phyloP scores from a whole-genome alignment of 2,888 invertebrate genomes.

The Escarpia spicata region DNA sequence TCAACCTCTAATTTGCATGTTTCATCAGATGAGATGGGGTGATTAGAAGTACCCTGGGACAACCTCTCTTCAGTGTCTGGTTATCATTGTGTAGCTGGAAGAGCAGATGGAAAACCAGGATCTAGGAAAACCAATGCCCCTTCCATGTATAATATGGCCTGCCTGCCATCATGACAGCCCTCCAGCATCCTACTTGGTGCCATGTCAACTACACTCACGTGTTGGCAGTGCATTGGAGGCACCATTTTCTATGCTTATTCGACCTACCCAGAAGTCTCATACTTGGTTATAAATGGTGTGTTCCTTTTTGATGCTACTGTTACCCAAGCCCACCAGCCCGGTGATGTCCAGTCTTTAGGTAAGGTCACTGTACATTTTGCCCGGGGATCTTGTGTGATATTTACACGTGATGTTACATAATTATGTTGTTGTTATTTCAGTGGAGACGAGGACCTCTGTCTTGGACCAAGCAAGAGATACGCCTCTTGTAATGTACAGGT shows the following conservation, averaged over 20 bases:
- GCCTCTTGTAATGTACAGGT: background rate
- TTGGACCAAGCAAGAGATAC: background rate
- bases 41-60: too few species aligned
- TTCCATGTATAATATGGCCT: too few species aligned
- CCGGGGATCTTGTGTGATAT: background rate
- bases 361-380: background rate
- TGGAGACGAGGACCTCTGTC: background rate
- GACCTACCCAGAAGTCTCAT: too few species aligned
- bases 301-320: too few species aligned
- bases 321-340: too few species aligned
- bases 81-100: background rate
- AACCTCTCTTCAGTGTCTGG: background rate
- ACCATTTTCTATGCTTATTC: background rate
- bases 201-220: background rate
- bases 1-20: too few species aligned
- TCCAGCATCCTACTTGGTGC: background rate
- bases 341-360: background rate
- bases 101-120: background rate
- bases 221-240: background rate
- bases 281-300: too few species aligned
- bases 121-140: background rate
- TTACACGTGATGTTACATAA: background rate
- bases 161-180: background rate
- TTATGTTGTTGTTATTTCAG: background rate
- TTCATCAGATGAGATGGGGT: too few species aligned